A percentile compares a stretch with the other conserved stretches of the same genome.
These are phyloP conservation scores for Eledona agricola DNA, from an alignment of 2,888 invertebrate genomes.

Conservation along the genomic window DNA sequence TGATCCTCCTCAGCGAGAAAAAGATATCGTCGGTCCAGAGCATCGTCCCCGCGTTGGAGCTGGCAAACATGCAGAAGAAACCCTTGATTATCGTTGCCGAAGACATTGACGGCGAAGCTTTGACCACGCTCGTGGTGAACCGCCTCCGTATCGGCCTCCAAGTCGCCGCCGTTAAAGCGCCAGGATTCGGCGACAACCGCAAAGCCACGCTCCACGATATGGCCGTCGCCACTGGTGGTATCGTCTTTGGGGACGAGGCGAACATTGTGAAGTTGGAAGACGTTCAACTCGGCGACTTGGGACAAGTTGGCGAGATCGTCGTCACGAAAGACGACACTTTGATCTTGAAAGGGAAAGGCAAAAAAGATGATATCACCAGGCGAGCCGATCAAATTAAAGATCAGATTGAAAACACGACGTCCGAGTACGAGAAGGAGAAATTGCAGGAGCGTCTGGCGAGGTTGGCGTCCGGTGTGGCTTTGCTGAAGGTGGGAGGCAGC, in stretches of 20 bases:
- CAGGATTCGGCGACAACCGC: constrained; percentile 65
- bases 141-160: constrained; percentile 65
- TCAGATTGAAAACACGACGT: constrained; percentile 62
- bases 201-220: constrained; percentile 64
- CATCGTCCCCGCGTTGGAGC: constrained; percentile 95
- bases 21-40: constrained; percentile 97
- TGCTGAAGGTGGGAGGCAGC: constrained; percentile 64
- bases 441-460: constrained; percentile 64
- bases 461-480: constrained; percentile 64
- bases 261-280: constrained; percentile 63
- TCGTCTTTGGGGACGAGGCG: constrained; percentile 63
- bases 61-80: constrained; percentile 93
- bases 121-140: constrained; percentile 64
- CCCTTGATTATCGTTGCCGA: constrained; percentile 84
- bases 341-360: constrained; percentile 61
- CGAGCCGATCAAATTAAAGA: constrained; percentile 62
- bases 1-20: constrained; percentile 95
- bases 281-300: constrained; percentile 60
- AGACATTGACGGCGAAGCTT: constrained; percentile 65
- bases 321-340: constrained; percentile 65
- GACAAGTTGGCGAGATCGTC: constrained; percentile 62
- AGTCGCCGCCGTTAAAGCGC: constrained; percentile 65
- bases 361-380: constrained; percentile 60
- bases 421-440: constrained; percentile 65
- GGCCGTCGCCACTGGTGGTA: constrained; percentile 63